Percentiles rank a stretch among this genome's conserved stretches.
phyloP scores from a whole-genome alignment of 2,797 vertebrate genomes.

The Triplophysa bombifrons region DNA sequence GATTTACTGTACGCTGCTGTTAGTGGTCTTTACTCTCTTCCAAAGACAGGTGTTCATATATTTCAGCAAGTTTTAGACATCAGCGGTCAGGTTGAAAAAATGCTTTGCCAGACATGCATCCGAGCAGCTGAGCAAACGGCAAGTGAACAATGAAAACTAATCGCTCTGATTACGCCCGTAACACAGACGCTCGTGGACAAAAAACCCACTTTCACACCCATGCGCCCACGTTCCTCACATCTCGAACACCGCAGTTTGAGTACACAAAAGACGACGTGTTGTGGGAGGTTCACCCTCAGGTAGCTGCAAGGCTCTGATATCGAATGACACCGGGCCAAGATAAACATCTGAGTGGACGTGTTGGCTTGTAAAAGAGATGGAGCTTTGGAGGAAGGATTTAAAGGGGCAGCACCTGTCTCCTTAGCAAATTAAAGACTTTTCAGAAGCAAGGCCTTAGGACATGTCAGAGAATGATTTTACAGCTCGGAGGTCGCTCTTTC shows the following conservation, averaged over 20 bases:
- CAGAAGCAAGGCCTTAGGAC: not conserved
- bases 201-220: slow-evolving; percentile 32
- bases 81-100: slow-evolving; percentile 26
- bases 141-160: slow-evolving; percentile 54
- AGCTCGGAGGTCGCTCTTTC: not conserved
- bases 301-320: slow-evolving; percentile 38
- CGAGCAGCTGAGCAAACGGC: slow-evolving; percentile 62
- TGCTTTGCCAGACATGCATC: slow-evolving; percentile 15
- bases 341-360: slow-evolving; percentile 36
- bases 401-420: slow-evolving; percentile 23
- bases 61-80: slow-evolving; percentile 19
- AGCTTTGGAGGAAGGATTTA: slow-evolving; percentile 44
- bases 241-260: slow-evolving; percentile 26
- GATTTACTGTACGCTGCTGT: not conserved
- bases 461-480: not conserved
- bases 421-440: slow-evolving; percentile 48
- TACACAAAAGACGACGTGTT: slow-evolving; percentile 21
- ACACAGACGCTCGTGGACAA: slow-evolving; percentile 30
- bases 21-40: not conserved
- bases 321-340: slow-evolving; percentile 37
- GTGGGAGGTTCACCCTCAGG: slow-evolving; percentile 29
- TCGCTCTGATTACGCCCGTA: slow-evolving; percentile 54
- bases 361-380: slow-evolving; percentile 45
- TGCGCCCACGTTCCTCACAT: slow-evolving; percentile 20
- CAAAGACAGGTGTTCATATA: slow-evolving; percentile 4